A percentile compares a stretch with the other conserved stretches of the same genome.
These are phyloP conservation scores for Crepidodera aurea DNA, from an alignment of 2,888 invertebrate species.

Conservation along the genomic window DNA sequence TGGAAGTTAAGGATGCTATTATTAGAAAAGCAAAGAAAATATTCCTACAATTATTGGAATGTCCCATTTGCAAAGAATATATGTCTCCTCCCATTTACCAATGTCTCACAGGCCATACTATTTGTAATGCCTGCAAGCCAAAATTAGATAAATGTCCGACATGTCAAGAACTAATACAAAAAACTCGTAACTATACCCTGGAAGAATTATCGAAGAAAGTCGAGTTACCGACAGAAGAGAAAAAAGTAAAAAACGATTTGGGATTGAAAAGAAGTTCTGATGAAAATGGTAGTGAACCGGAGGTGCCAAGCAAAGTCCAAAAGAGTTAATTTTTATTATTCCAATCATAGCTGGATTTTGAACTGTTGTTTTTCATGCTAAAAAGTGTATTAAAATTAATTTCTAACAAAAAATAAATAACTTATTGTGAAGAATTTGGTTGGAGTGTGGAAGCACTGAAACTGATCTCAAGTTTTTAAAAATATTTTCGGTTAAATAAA, in stretches of 20 bases:
- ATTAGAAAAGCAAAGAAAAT: conserved; percentile 41
- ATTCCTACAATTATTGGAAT: conserved; percentile 41
- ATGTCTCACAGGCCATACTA: conserved; percentile 49
- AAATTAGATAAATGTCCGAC: conserved; percentile 43
- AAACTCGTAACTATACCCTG: conserved; percentile 32
- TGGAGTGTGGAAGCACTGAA: too few species aligned
- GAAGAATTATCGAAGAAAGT: conserved; percentile 36
- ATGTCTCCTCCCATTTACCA: conserved; percentile 48
- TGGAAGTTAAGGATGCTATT: conserved; percentile 38
- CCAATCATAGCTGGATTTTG: not conserved
- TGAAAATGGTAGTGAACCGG: conserved; percentile 19
- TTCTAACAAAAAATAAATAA: too few species aligned
- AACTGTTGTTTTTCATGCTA: not conserved
- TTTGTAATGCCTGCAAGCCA: conserved; percentile 48
- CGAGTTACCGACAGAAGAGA: conserved; percentile 22
- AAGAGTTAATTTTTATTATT: conserved; percentile 20
- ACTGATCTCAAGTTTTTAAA: too few species aligned
- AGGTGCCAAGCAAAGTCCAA: conserved; percentile 18
- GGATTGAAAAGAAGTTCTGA: conserved; percentile 26
- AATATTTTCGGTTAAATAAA: too few species aligned
- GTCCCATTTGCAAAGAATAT: conserved; percentile 49
- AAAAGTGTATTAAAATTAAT: too few species aligned
- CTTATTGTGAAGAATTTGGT: too few species aligned
- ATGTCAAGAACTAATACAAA: conserved; percentile 30
- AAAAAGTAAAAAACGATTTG: conserved; percentile 16